Evolutionary conservation across 2,888 invertebrate species (phyloP), one percentile per base, ranked within the genome.

Genomic region (Hyposoter dolosus): DNA sequence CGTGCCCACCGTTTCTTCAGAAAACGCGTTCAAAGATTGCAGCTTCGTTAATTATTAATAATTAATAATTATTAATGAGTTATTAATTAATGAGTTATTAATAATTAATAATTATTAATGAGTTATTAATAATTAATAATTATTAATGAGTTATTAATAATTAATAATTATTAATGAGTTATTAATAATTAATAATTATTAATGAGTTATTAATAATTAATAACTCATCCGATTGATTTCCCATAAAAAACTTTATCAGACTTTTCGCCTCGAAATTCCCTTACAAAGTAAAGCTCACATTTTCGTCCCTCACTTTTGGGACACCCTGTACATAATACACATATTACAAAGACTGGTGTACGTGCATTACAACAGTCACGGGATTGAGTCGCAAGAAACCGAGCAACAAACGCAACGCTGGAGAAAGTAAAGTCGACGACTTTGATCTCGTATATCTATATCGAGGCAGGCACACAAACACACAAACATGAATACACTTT

Each of bases 371-470:
- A 78, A 68, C 75, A 74, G 53, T 63, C 40, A 40, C 45, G 69
- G 40, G 69, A 77, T 50, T 50, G 15, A 32, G 60, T 10, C 28
- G 28, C 47, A 74, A 43, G 66, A 43, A 40, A 63, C 63, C 32
- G 60, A 60, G 15, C 60, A 43, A 19, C 71, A 23, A 53, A 10
- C 68, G 40, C 23, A 69, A 74, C 72, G 68, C 56, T 68, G 81
- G 81, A 81, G 81, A 81, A 81, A 81, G 81, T 81, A 75, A 74
- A 68, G 10, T 65, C 71, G 40, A 45, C n/a, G 28, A 32, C 40
- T 35, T 6, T 19, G 3, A 56, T 23, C 40, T 12, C 35, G 10
- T 53, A 23, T 32, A 19, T 50, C 63, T 66, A 35, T 68, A 56
- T 43, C 23, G 19, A 19, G 4, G 1, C 12, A 6, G 32, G 15